Percentiles rank a stretch among this genome's conserved stretches.
phyloP scores from a whole-genome alignment of 2,113 vertebrate genomes.

The Hiodon tergisus region DNA sequence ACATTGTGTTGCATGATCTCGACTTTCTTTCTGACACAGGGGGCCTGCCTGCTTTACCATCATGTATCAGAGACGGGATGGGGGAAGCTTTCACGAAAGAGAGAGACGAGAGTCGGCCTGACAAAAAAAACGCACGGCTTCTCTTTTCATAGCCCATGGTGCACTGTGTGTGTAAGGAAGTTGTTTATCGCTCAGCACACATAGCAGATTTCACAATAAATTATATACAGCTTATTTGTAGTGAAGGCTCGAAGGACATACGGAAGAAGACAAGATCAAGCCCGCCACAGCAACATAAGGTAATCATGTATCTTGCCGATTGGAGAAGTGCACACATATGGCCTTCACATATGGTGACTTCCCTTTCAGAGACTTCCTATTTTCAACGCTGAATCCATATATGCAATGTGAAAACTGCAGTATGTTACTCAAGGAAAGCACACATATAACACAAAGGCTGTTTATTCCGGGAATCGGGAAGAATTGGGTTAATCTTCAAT shows the following conservation, averaged over 20 bases:
- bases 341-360: conserved; percentile 8
- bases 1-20: no score
- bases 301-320: background rate
- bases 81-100: no score
- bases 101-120: background rate
- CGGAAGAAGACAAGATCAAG: background rate
- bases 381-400: no score
- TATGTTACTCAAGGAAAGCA: no score
- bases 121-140: background rate
- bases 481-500: no score
- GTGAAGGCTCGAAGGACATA: background rate
- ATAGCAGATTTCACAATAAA: background rate
- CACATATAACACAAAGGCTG: no score
- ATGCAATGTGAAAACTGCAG: no score
- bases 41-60: no score
- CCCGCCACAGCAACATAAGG: conserved; percentile 1
- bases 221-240: background rate
- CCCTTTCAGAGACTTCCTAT: background rate
- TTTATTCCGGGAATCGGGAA: no score
- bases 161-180: background rate
- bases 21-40: no score
- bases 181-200: background rate
- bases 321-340: background rate
- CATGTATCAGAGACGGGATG: no score
- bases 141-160: background rate